Evolutionary conservation across 2,888 invertebrate species (phyloP), one percentile per base, ranked within the genome.

Genomic region (Callimorpha dominula): DNA sequence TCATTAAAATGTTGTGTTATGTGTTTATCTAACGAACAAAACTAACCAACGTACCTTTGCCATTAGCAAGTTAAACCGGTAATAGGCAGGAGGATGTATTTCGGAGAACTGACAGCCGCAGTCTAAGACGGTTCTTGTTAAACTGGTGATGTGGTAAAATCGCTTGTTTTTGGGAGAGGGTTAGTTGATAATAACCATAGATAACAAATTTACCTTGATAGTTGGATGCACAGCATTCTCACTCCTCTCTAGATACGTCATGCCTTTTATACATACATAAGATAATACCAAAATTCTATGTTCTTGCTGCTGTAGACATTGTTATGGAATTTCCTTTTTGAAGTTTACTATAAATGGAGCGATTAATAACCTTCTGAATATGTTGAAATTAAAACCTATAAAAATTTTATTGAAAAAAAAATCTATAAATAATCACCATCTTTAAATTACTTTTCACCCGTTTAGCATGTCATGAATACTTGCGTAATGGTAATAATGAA

Each of bases 401-500:
- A 60, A 12, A 0, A 4, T 14, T 31, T 31, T 43, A 43, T 43
- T 43, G 4, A 43, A 43, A 43, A 8, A 43, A 43, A 43, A 43
- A 6, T 60, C 6, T 31, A 14, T 14, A 6, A 43, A 60, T 68
- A 60, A 57, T 46, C 6, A 1, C 20, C 4, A 46, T 15, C 5
- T 57, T 15, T 20, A 57, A 65, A 81, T 75, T 73, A 77, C 71
- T 73, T 75, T 70, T 73, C 46, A 68, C 75, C 65, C 76, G 71
- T 52, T 68, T 42, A 70, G 65, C 73, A 75, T 69, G 46, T 73
- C 73, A 69, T 72, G 71, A 70, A 71, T 63, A 81, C 78, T 84
- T 81, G 74, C 74, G 79, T 77, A 84, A 81, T 75, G 75, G 62
- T 80, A 82, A 31, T 31, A 31, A 31, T 84, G 78, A 82, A 79